Evolutionary conservation across 2,113 vertebrate species (phyloP).

Genomic region (Cephalopterus ornatus): DNA sequence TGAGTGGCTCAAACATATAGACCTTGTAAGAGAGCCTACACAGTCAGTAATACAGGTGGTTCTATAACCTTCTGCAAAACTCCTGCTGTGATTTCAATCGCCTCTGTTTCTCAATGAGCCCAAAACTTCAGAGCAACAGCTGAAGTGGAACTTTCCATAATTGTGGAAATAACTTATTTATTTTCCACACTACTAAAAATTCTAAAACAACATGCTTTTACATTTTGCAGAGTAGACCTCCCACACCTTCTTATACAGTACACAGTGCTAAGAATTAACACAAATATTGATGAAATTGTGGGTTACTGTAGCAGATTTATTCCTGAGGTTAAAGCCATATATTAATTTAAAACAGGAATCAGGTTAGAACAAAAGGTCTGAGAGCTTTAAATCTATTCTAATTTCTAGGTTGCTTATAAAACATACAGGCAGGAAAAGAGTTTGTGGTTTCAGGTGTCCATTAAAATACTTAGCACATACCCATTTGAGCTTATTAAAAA

Average conservation of each 20-base stretch:
- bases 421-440: neutral
- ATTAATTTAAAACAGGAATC: neutral
- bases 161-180: neutral
- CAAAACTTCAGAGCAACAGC: neutral
- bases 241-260: neutral
- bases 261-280: neutral
- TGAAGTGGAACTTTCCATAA: neutral
- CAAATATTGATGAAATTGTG: neutral
- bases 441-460: conserved; percentile 41
- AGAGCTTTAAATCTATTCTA: neutral
- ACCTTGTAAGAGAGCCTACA: neutral
- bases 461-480: conserved; percentile 21
- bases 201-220: neutral
- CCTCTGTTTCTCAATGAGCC: neutral
- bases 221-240: neutral
- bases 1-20: neutral
- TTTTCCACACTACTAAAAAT: neutral
- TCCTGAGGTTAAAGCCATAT: neutral
- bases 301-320: neutral
- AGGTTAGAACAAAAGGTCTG: neutral
- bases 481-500: conserved; percentile 48
- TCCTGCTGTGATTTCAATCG: neutral
- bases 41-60: neutral
- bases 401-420: conserved; percentile 2
- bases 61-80: neutral